phyloP scores from a whole-genome alignment of 35 echinoderm and acorn worm genomes.

The Apostichopus japonicus region DNA sequence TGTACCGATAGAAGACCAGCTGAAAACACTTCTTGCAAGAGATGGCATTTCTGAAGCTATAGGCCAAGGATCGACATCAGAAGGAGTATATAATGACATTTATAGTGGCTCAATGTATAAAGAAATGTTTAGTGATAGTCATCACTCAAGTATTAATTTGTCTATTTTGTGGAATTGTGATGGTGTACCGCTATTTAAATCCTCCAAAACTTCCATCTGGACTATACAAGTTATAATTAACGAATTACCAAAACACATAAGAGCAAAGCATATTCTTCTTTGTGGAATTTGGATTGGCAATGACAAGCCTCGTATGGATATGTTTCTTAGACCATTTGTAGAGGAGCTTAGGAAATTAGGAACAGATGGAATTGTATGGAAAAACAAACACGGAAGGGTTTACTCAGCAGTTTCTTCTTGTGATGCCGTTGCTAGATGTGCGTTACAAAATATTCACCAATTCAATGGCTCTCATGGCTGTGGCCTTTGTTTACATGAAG shows the following conservation, averaged over 20 bases:
- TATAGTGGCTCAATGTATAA: neutral
- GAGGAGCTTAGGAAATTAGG: conserved; percentile 6
- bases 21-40: too few relatives aligned
- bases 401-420: conserved; percentile 6
- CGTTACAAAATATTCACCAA: conserved; percentile 31
- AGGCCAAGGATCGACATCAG: too few relatives aligned
- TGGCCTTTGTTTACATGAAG: conserved; percentile 50
- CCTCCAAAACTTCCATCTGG: conserved; percentile 26
- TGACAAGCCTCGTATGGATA: conserved; percentile 18
- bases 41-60: too few relatives aligned
- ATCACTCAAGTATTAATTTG: neutral
- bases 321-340: conserved; percentile 48
- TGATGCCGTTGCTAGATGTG: conserved; percentile 36
- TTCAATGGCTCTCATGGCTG: conserved; percentile 55
- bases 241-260: neutral
- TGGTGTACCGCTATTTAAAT: conserved; percentile 57
- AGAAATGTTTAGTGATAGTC: neutral
- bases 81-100: too few relatives aligned
- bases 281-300: conserved; percentile 44
- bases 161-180: conserved; percentile 50
- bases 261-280: conserved; percentile 37
- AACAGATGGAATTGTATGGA: conserved; percentile 23
- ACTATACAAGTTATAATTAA: conserved; percentile 34
- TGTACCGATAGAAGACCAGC: too few relatives aligned
- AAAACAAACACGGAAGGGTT: neutral